A percentile compares a stretch with the other conserved stretches of the same genome.
phyloP scores from a whole-genome alignment of 2,113 vertebrate species.

The Peromyscus leucopus region DNA sequence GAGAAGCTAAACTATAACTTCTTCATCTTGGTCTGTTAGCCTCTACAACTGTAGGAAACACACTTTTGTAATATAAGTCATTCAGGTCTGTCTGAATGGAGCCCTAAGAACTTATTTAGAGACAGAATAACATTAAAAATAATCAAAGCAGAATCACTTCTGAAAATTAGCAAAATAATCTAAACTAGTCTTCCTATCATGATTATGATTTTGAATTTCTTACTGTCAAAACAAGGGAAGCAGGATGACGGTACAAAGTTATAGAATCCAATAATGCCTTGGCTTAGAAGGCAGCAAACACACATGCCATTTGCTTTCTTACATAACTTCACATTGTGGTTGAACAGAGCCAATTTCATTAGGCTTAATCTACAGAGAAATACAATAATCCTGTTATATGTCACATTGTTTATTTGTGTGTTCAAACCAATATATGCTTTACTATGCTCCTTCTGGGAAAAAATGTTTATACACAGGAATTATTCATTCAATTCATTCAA shows the following conservation, averaged over 20 bases:
- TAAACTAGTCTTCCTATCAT: slow-evolving; percentile 44
- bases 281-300: slow-evolving; percentile 15
- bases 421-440: background rate
- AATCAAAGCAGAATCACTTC: slow-evolving; percentile 2
- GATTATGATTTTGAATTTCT: slow-evolving; percentile 67
- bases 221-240: slow-evolving; percentile 10
- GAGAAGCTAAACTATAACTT: background rate
- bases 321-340: background rate
- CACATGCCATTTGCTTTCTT: slow-evolving; percentile 45
- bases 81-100: background rate
- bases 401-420: background rate
- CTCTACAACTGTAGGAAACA: background rate
- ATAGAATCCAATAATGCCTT: slow-evolving; percentile 66
- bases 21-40: background rate
- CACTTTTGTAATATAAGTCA: background rate
- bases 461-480: slow-evolving; percentile 10
- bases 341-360: slow-evolving; percentile 58
- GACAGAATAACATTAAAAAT: background rate
- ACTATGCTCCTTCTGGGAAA: background rate
- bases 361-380: slow-evolving; percentile 56
- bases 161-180: slow-evolving; percentile 47
- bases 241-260: slow-evolving; percentile 44
- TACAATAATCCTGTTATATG: background rate
- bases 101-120: background rate
- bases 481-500: background rate